A percentile compares a stretch with the other conserved stretches of the same genome.
Conservation (phyloP, 1,140 invertebrate species). For the Gonioctena quinquepunctata region DNA sequence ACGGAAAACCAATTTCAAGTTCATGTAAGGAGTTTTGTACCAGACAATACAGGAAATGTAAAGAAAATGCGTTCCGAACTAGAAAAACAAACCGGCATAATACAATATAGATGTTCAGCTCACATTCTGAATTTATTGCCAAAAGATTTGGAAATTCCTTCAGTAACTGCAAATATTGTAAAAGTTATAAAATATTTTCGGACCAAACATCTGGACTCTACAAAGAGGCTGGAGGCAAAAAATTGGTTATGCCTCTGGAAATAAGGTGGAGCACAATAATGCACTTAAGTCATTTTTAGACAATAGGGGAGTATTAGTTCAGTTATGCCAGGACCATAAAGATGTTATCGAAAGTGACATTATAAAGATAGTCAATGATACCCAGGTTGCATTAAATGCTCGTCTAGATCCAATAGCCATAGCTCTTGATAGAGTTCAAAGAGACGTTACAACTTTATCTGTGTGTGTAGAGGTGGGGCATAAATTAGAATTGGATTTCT, state of each 20-base stretch:
- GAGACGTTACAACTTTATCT: constrained; percentile 14
- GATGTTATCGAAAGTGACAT: neutral
- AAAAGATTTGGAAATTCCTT: constrained; percentile 6
- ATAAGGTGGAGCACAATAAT: constrained; percentile 3
- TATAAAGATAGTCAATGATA: constrained; percentile 9
- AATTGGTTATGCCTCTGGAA: constrained; percentile 6
- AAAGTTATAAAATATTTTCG: constrained; percentile 5
- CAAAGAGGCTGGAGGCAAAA: neutral
- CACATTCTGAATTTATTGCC: neutral
- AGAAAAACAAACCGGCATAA: neutral
- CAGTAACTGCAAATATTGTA: neutral
- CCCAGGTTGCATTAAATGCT: neutral
- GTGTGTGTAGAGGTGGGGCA: neutral
- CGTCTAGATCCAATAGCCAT: neutral
- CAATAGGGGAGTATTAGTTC: neutral
- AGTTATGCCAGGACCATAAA: neutral
- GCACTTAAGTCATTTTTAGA: neutral
- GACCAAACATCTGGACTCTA: neutral
- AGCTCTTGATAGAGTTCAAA: constrained; percentile 9
- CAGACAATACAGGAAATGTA: neutral
- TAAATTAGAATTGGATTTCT: neutral
- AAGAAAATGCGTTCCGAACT: neutral
- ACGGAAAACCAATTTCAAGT: neutral
- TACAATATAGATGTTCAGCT: constrained; percentile 3
- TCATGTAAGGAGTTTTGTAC: neutral